phyloP scores from a whole-genome alignment of 2,113 vertebrate genomes.

The Aegithalos caudatus region DNA sequence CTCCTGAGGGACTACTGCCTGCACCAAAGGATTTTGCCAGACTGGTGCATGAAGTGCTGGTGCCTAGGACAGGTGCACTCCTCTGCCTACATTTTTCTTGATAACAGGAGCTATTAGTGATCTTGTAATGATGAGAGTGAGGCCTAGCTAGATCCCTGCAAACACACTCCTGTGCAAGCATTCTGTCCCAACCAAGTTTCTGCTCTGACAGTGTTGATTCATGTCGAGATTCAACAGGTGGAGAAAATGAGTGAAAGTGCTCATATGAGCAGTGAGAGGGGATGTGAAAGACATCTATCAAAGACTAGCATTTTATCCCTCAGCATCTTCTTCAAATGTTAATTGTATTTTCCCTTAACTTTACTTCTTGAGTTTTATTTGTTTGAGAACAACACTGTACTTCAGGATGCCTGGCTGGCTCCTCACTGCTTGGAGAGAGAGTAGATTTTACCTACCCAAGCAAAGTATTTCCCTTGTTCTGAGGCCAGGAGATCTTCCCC shows the following conservation, averaged over 20 bases:
- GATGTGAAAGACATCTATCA: neutral
- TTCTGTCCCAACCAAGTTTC: neutral
- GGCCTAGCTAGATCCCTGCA: neutral
- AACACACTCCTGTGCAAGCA: neutral
- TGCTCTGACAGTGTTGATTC: neutral
- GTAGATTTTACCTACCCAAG: neutral
- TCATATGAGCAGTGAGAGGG: neutral
- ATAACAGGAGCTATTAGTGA: neutral
- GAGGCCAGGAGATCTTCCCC: neutral
- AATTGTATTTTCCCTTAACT: neutral
- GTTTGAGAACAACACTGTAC: neutral
- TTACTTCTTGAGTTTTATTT: neutral
- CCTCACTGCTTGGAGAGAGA: neutral
- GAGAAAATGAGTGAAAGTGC: neutral
- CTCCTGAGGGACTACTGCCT: neutral
- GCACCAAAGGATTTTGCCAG: neutral
- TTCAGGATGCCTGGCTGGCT: neutral
- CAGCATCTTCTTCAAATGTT: neutral
- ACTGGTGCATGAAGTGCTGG: neutral
- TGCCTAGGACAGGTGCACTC: neutral
- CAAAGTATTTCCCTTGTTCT: neutral
- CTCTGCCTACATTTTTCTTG: rapidly evolving
- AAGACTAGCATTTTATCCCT: neutral
- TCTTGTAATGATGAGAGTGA: neutral
- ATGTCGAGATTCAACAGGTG: neutral